Evolutionary conservation across 2,888 invertebrate genomes (phyloP).

Genomic region (Synanthedon andrenaeformis): DNA sequence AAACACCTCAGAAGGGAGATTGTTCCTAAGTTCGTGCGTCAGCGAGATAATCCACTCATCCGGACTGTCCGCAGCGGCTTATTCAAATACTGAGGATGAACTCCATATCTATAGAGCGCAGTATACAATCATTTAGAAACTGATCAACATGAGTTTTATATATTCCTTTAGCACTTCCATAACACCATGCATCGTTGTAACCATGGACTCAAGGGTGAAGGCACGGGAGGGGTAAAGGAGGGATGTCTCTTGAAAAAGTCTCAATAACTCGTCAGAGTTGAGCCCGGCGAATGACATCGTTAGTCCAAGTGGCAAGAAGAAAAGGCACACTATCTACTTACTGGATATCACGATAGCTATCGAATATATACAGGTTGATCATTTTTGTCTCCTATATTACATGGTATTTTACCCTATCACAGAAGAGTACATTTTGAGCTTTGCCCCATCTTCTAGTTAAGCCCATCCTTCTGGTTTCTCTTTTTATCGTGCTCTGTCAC

Average conservation of each 20-base stretch:
- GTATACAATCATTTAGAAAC: too few species aligned
- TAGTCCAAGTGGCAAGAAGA: slow-evolving; percentile 63
- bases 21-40: too few species aligned
- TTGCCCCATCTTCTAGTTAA: too few species aligned
- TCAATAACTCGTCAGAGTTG: slow-evolving; percentile 65
- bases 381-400: neutral
- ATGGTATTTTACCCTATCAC: neutral
- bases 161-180: slow-evolving; percentile 18
- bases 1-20: too few species aligned
- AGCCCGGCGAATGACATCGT: slow-evolving; percentile 64
- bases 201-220: slow-evolving; percentile 8
- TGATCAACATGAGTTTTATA: too few species aligned
- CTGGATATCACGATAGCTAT: slow-evolving; percentile 30
- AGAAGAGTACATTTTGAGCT: too few species aligned
- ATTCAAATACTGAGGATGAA: too few species aligned
- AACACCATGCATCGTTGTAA: neutral
- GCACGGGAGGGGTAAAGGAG: slow-evolving; percentile 15
- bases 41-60: too few species aligned
- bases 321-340: slow-evolving; percentile 65
- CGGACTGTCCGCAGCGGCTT: too few species aligned
- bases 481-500: too few species aligned
- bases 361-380: slow-evolving; percentile 33
- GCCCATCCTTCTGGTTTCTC: too few species aligned
- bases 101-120: too few species aligned
- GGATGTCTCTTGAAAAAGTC: slow-evolving; percentile 65